Evolutionary conservation across 2,888 invertebrate genomes (phyloP).

Genomic region (Amblyjoppa fuscipennis): DNA sequence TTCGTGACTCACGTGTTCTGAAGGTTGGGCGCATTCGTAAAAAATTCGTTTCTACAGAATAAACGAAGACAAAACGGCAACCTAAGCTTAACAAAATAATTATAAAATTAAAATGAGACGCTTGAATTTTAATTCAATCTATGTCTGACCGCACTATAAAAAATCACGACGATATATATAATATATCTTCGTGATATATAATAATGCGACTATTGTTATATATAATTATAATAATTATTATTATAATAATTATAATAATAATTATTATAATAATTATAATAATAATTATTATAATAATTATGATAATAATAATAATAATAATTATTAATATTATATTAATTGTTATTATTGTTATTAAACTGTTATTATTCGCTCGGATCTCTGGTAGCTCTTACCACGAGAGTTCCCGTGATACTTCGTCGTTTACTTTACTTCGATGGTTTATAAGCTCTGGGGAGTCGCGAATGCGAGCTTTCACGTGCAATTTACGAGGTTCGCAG

Average conservation of each 20-base stretch:
- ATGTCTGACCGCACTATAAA: too few relatives aligned
- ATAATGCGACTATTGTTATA: not conserved
- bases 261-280: not conserved
- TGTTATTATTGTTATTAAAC: not conserved
- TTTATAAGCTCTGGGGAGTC: not conserved
- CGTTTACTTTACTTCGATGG: conserved; percentile 25
- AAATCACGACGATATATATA: too few relatives aligned
- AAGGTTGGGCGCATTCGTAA: too few relatives aligned
- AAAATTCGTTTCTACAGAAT: too few relatives aligned
- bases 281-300: not conserved
- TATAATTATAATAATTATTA: not conserved
- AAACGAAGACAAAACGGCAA: too few relatives aligned
- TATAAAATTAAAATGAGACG: too few relatives aligned
- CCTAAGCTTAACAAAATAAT: too few relatives aligned
- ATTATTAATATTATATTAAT: not conserved
- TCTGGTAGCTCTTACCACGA: conserved; percentile 32
- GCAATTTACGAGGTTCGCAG: not conserved
- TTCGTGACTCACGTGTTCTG: too few relatives aligned
- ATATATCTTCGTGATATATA: too few relatives aligned
- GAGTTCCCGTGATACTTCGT: conserved; percentile 44
- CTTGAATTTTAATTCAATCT: too few relatives aligned
- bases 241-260: not conserved
- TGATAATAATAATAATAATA: not conserved
- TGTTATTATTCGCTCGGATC: not conserved
- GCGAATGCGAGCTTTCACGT: conserved; percentile 23